These are phyloP conservation scores for Apoda limacodes DNA, from an alignment of 2,888 invertebrate species.

Conservation along the genomic window DNA sequence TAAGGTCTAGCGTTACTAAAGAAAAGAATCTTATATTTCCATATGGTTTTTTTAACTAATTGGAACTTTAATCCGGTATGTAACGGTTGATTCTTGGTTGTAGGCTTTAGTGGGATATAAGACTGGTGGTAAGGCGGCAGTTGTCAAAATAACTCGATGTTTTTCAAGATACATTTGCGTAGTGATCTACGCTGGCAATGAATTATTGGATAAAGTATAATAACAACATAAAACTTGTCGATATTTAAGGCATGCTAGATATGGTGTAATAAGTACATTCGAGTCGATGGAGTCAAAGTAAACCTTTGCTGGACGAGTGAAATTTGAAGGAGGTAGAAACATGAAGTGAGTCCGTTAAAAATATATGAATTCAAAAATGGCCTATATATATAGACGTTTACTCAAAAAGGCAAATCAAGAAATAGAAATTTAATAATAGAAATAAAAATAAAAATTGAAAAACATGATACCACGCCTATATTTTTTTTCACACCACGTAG, in stretches of 20 bases:
- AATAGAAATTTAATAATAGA: too few relatives aligned
- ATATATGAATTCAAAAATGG: too few relatives aligned
- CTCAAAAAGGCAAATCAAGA: too few relatives aligned
- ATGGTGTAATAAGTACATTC: too few relatives aligned
- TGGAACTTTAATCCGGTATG: slow-evolving; percentile 22
- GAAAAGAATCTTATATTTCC: slow-evolving; percentile 38
- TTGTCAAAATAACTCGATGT: slow-evolving; percentile 64
- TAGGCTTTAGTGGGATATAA: slow-evolving; percentile 29
- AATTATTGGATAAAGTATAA: slow-evolving; percentile 50
- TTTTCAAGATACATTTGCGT: slow-evolving; percentile 62
- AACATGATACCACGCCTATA: too few relatives aligned
- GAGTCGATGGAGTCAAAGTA: too few relatives aligned
- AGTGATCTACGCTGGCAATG: slow-evolving; percentile 44
- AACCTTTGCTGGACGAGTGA: too few relatives aligned
- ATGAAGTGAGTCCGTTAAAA: too few relatives aligned
- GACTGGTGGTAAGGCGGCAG: slow-evolving; percentile 32
- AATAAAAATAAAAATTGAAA: too few relatives aligned
- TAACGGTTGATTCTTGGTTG: slow-evolving; percentile 26
- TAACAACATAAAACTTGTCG: slow-evolving; percentile 54
- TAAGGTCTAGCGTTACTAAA: slow-evolving; percentile 60
- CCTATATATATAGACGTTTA: too few relatives aligned
- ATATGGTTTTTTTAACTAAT: slow-evolving; percentile 21
- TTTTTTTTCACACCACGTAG: too few relatives aligned
- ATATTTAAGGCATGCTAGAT: slow-evolving; percentile 49
- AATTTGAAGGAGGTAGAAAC: too few relatives aligned